Percentiles rank a stretch among this genome's conserved stretches.
These are phyloP conservation scores for Archilochus colubris DNA, from an alignment of 2,113 vertebrate genomes.

Conservation along the genomic window DNA sequence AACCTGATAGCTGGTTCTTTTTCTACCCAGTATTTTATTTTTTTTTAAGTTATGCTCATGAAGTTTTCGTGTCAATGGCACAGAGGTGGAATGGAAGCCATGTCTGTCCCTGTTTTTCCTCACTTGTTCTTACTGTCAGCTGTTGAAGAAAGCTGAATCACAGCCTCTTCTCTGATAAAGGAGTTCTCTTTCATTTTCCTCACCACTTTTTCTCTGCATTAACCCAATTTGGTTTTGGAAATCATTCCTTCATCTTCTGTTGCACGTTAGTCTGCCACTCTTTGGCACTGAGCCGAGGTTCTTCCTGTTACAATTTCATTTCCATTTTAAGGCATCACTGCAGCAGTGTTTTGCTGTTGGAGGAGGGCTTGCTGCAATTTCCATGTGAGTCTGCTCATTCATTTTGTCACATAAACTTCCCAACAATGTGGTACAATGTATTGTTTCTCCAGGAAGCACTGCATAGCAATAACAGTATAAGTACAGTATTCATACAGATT, in stretches of 20 bases:
- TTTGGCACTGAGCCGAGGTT: not conserved
- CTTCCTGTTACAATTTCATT: slow-evolving; percentile 20
- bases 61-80: not conserved
- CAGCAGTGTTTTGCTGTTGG: not conserved
- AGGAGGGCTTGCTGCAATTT: not conserved
- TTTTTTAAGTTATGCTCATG: not conserved
- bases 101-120: not conserved
- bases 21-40: not conserved
- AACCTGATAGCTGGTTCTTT: not conserved
- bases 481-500: not conserved
- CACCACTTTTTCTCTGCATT: not conserved
- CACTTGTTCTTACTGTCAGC: not conserved
- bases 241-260: not conserved
- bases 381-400: not conserved
- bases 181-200: not conserved
- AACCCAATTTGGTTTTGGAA: not conserved
- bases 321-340: slow-evolving; percentile 9
- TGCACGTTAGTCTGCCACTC: not conserved
- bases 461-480: not conserved
- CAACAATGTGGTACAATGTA: not conserved
- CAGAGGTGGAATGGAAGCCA: not conserved
- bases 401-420: not conserved
- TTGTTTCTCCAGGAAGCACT: not conserved
- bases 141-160: not conserved
- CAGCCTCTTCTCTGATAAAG: not conserved